Conservation (phyloP, 92 coral and sea anemone genomes). For the Scolanthus callimorphus region DNA sequence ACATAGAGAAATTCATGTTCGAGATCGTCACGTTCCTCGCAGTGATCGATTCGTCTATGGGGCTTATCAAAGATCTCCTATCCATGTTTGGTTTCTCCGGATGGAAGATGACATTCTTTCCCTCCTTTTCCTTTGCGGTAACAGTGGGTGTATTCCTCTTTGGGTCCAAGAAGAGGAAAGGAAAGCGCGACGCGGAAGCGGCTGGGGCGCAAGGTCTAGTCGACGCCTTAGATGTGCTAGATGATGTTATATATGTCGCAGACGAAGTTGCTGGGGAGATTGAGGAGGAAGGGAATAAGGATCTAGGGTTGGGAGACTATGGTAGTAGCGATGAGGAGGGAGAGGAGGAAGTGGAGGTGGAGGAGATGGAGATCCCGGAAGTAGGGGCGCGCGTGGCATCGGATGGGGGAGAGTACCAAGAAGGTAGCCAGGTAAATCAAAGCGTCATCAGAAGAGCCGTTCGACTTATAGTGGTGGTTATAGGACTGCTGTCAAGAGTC, state of each 20-base stretch:
- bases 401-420: too few species aligned
- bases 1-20: constrained; percentile 89
- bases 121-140: constrained; percentile 76
- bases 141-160: constrained; percentile 79
- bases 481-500: constrained; percentile 51
- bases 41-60: constrained; percentile 84
- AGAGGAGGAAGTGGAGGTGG: constrained; percentile 14
- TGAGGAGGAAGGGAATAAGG: constrained; percentile 44
- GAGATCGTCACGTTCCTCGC: constrained; percentile 89
- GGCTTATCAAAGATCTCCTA: constrained; percentile 76
- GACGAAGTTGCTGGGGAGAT: constrained; percentile 76
- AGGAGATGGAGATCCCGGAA: constrained; percentile 22
- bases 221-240: constrained; percentile 68
- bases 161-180: constrained; percentile 87
- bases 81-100: constrained; percentile 77
- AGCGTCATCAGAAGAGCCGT: constrained; percentile 52
- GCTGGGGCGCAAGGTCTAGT: constrained; percentile 65
- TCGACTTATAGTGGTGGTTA: constrained; percentile 61
- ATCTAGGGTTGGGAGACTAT: constrained; percentile 32
- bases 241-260: constrained; percentile 63
- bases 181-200: constrained; percentile 73
- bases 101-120: constrained; percentile 89
- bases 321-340: constrained; percentile 45
- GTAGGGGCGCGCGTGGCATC: constrained; percentile 12
- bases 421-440: constrained; percentile 32